These are phyloP conservation scores for Latrodectus elegans DNA, from an alignment of 2,888 invertebrate genomes.

Conservation along the genomic window DNA sequence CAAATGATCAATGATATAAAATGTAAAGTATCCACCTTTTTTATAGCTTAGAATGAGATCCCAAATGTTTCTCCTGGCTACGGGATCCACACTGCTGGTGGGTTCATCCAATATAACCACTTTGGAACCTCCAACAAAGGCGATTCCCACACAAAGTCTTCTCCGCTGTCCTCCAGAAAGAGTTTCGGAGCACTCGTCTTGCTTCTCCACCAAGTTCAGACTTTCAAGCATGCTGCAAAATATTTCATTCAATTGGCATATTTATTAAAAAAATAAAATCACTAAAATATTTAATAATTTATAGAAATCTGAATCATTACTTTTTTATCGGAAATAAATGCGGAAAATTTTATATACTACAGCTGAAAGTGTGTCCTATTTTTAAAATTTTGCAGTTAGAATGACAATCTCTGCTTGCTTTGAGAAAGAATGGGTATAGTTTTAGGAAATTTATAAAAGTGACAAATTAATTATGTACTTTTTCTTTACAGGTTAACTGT, in stretches of 20 bases:
- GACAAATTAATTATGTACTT: too few species aligned
- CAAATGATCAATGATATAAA: background rate
- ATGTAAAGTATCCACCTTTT: constrained; percentile 43
- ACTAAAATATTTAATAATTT: too few species aligned
- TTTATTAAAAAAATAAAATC: too few species aligned
- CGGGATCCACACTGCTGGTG: constrained; percentile 74
- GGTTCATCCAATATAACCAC: constrained; percentile 76
- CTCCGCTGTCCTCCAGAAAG: constrained; percentile 76
- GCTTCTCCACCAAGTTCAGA: constrained; percentile 73
- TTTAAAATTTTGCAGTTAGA: too few species aligned
- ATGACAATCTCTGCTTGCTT: too few species aligned
- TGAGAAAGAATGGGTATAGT: too few species aligned
- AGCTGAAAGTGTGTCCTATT: too few species aligned
- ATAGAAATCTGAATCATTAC: too few species aligned
- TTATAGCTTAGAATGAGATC: constrained; percentile 75
- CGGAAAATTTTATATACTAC: too few species aligned
- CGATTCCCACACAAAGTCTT: constrained; percentile 76
- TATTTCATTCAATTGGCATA: background rate
- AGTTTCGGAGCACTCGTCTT: constrained; percentile 73
- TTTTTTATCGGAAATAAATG: background rate
- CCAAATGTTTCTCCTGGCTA: constrained; percentile 76
- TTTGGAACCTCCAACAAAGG: constrained; percentile 76
- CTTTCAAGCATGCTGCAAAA: constrained; percentile 73
- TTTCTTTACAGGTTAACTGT: too few species aligned
- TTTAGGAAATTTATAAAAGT: too few species aligned